A percentile compares a stretch with the other conserved stretches of the same genome.
phyloP scores from a whole-genome alignment of 2,888 invertebrate species.

The Drosophila longiperda region DNA sequence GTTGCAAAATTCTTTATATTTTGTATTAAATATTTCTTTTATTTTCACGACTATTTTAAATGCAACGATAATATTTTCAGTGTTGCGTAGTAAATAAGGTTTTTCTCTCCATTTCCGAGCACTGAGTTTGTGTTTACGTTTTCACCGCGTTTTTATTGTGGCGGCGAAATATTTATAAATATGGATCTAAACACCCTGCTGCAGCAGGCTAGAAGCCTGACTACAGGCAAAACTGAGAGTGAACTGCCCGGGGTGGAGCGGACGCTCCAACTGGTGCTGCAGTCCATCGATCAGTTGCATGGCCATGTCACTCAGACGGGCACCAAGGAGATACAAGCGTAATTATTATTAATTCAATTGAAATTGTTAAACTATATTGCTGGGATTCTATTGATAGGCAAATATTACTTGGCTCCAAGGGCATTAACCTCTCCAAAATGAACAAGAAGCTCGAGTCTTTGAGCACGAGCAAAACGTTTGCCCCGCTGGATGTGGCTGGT shows the following conservation, averaged over 20 bases:
- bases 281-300: constrained; percentile 95
- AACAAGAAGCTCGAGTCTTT: constrained; percentile 95
- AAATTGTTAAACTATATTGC: constrained; percentile 27
- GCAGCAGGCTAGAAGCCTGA: constrained; percentile 96
- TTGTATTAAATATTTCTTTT: not conserved
- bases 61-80: constrained; percentile 6
- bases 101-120: constrained; percentile 15
- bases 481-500: constrained; percentile 93
- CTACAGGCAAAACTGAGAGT: constrained; percentile 93
- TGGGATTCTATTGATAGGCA: constrained; percentile 87
- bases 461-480: constrained; percentile 93
- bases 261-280: constrained; percentile 94
- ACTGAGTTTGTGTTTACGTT: constrained; percentile 35
- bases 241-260: constrained; percentile 94
- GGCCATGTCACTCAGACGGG: constrained; percentile 94
- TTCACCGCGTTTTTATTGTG: constrained; percentile 42
- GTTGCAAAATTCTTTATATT: not conserved
- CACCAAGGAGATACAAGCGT: constrained; percentile 95
- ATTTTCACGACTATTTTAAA: not conserved
- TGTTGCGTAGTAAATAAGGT: constrained; percentile 6
- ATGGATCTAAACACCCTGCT: constrained; percentile 94
- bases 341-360: constrained; percentile 33
- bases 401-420: constrained; percentile 95
- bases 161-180: constrained; percentile 22
- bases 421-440: constrained; percentile 96